Conservation (phyloP, 2,888 invertebrate genomes). For the Andrena marginata region DNA sequence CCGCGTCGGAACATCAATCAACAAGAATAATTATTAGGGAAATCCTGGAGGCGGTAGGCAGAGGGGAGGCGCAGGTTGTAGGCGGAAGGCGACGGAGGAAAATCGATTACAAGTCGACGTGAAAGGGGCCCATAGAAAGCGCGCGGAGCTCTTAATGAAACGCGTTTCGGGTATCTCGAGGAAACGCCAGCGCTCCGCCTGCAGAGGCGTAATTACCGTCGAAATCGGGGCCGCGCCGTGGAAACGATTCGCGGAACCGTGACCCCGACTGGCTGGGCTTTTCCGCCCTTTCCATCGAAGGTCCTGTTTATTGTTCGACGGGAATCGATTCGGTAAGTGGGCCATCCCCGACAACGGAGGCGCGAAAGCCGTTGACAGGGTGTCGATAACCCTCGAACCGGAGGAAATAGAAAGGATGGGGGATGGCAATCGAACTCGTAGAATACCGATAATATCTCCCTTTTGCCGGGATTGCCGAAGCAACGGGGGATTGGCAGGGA, state of each 20-base stretch:
- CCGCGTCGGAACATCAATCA: slow-evolving; percentile 42
- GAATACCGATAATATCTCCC: slow-evolving; percentile 73
- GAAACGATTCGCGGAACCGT: slow-evolving; percentile 8
- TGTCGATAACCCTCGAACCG: slow-evolving; percentile 75
- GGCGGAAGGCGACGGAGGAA: slow-evolving; percentile 12
- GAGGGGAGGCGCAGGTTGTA: not conserved
- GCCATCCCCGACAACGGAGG: slow-evolving; percentile 64
- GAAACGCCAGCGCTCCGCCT: not conserved
- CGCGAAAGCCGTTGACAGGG: slow-evolving; percentile 75
- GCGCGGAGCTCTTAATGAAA: slow-evolving; percentile 19
- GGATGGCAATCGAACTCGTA: slow-evolving; percentile 70
- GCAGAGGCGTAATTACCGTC: slow-evolving; percentile 35
- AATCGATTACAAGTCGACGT: slow-evolving; percentile 33
- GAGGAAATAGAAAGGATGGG: slow-evolving; percentile 71
- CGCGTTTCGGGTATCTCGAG: slow-evolving; percentile 7
- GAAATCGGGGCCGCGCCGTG: slow-evolving; percentile 14
- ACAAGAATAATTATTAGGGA: slow-evolving; percentile 49
- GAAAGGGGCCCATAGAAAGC: not conserved
- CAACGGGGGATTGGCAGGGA: not conserved
- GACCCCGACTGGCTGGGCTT: slow-evolving; percentile 30
- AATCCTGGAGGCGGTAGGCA: not conserved
- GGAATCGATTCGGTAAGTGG: slow-evolving; percentile 75
- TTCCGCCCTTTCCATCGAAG: slow-evolving; percentile 46
- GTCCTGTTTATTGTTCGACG: slow-evolving; percentile 73
- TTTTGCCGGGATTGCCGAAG: slow-evolving; percentile 41